Evolutionary conservation across 2,113 vertebrate species (phyloP), one percentile per base, ranked within the genome.

Genomic region (Neogobius melanostomus): DNA sequence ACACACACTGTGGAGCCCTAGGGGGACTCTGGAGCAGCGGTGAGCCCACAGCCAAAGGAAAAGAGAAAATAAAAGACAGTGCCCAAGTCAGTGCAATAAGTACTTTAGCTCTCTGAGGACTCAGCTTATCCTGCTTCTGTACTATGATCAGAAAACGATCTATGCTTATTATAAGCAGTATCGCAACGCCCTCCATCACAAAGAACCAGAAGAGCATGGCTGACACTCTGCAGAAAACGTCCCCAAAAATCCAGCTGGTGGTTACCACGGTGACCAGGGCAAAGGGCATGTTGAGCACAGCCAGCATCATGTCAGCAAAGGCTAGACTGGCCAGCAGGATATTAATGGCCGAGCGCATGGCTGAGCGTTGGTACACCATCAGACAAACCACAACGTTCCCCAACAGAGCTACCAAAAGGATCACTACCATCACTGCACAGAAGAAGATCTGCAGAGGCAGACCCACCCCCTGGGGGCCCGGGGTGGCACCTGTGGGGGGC

Each of bases 201-300:
- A 98, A 98, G 71, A 99, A 91, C 97, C 97, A 98, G 74, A 99
- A 98, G 67, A 98, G 92, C 97, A 98, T 98, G 82, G 98, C 96
- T 1, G 96, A 98, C 0, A 97, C 83, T 49, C 96, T 93, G 79
- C 98, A 99, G 79, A 99, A 96, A 21, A 89, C 74, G 47, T 95
- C 94, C 64, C 97, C 96, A 45, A 99, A 99, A 86, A 97, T 93
- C 97, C 97, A 99, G 2, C 68, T 86, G 6, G 94, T 95, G 66
- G 96, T 96, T 70, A 97, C 88, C 49, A 97, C 93, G 0, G 96
- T 97, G 57, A 98, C 91, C 72, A 98, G 84, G 68, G 97, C 96
- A 54, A 98, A 97, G 47, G 97, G 97, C 97, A 99, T 97, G 91
- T 97, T 98, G 68, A 98, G 90, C 82, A 97, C 89, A 36, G 97